phyloP scores from a whole-genome alignment of 1,140 invertebrate genomes.

The Zaprionus kolodkinae region DNA sequence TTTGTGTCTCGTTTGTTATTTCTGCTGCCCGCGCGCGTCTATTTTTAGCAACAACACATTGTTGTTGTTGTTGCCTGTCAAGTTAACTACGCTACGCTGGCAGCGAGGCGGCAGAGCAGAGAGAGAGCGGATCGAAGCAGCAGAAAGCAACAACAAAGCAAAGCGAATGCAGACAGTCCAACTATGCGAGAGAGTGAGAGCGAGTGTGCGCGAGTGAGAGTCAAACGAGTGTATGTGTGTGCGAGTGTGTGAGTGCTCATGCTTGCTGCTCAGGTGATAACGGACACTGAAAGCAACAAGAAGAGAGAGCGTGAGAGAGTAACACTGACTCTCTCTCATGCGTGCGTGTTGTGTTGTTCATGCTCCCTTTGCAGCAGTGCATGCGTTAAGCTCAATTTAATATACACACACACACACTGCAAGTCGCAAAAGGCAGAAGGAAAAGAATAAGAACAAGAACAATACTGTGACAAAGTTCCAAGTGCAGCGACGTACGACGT shows the following conservation, averaged over 20 bases:
- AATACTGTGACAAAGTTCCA: slow-evolving; percentile 56
- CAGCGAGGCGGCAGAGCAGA: slow-evolving; percentile 43
- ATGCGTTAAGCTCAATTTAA: slow-evolving; percentile 45
- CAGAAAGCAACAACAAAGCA: slow-evolving; percentile 48
- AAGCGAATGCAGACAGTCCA: slow-evolving; percentile 55
- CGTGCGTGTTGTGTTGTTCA: slow-evolving; percentile 27
- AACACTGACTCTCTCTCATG: slow-evolving; percentile 7
- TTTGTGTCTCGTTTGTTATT: slow-evolving; percentile 66
- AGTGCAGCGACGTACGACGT: slow-evolving; percentile 65
- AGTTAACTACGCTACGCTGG: slow-evolving; percentile 80
- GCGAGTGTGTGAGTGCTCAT: background rate
- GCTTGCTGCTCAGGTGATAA: slow-evolving; percentile 47
- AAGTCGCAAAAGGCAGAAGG: slow-evolving; percentile 27
- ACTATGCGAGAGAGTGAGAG: slow-evolving; percentile 54
- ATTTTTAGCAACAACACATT: slow-evolving; percentile 74
- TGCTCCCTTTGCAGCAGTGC: slow-evolving; percentile 22
- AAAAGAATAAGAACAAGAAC: slow-evolving; percentile 48
- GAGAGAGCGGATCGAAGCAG: slow-evolving; percentile 17
- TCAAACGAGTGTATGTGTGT: background rate
- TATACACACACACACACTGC: slow-evolving; percentile 21
- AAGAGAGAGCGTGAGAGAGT: slow-evolving; percentile 34
- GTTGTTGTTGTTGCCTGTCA: slow-evolving; percentile 55
- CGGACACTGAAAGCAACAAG: slow-evolving; percentile 20
- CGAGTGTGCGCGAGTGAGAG: background rate
- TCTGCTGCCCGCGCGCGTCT: slow-evolving; percentile 66